These are phyloP conservation scores for Eurytoma adleriae DNA, from an alignment of 2,888 invertebrate species.

Conservation along the genomic window DNA sequence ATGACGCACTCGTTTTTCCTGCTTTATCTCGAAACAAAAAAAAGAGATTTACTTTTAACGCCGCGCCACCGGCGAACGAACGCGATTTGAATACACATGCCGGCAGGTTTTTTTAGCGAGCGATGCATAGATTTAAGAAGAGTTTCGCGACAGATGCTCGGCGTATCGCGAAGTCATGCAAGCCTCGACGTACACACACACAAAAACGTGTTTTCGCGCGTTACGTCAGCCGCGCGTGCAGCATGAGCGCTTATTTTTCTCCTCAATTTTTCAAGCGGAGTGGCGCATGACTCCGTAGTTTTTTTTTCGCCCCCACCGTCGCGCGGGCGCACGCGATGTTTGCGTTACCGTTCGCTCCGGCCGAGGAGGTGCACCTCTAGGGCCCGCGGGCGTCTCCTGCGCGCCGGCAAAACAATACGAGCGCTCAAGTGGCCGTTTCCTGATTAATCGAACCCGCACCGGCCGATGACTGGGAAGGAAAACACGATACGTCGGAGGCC, in stretches of 20 bases:
- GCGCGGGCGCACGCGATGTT: too few species aligned
- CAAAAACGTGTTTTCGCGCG: slow-evolving; percentile 21
- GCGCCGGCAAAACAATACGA: slow-evolving; percentile 6
- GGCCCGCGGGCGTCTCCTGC: too few species aligned
- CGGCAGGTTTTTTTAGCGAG: neutral
- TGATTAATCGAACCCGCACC: slow-evolving; percentile 46
- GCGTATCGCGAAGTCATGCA: slow-evolving; percentile 24
- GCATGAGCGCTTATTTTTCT: neutral
- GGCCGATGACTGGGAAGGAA: neutral
- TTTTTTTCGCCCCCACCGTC: neutral
- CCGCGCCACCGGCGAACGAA: too few species aligned
- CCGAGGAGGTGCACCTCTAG: too few species aligned
- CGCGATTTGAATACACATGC: neutral
- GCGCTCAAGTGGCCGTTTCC: slow-evolving; percentile 49
- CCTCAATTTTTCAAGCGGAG: neutral
- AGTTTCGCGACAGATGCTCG: neutral
- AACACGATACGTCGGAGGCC: too few species aligned
- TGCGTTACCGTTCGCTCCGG: too few species aligned
- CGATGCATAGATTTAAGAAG: slow-evolving; percentile 20
- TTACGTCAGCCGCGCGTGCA: slow-evolving; percentile 10
- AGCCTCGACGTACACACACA: neutral
- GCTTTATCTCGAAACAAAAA: too few species aligned
- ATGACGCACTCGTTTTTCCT: too few species aligned
- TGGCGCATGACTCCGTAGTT: slow-evolving; percentile 14
- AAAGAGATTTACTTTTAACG: too few species aligned